Evolutionary conservation across 1,140 invertebrate species (phyloP), one percentile per base, ranked within the genome.

Genomic region (Drosophila teissieri): DNA sequence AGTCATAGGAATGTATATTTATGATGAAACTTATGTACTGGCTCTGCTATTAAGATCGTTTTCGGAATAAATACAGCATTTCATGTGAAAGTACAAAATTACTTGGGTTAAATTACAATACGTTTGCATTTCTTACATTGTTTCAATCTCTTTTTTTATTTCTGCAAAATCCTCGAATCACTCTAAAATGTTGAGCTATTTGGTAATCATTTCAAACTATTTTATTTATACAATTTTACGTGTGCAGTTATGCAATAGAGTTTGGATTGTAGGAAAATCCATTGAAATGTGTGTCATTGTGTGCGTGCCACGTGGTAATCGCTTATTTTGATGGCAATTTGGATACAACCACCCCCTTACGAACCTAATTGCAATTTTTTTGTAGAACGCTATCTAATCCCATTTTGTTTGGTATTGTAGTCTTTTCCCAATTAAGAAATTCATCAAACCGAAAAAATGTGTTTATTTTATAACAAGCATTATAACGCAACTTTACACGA

Each of bases 401-500:
- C 6, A 4, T 15, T 49, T 11, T 15, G 3, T 6, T 49, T 7
- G 15, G 10, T 12, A 12, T 24, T 14, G 2, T n/a, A 17, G 10
- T n/a, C 22, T 49, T 31, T 15, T 34, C 14, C 14, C 31, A 31
- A 49, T 49, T 31, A 49, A 49, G 24, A 19, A 52, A 34, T 60
- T 60, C 37, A 42, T 60, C 24, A 42, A 36, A n/a, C 37, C 36
- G 36, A 45, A 46, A 27, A 40, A 34, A 60, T 53, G 36, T 54
- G 51, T 17, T 61, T 45, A 17, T 60, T 60, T 58, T 34, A 64
- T 17, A 62, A 78, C 39, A 60, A 44, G 44, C 60, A 61, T 58
- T 67, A 73, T 63, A 76, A 56, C 77, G 57, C 60, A 86, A 68
- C 60, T 88, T 80, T 79, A 75, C 74, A 81, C 64, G 73, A 58